Base-by-base conservation (phyloP, 1,140 invertebrate species). In the Drosophila pectinifera region DNA sequence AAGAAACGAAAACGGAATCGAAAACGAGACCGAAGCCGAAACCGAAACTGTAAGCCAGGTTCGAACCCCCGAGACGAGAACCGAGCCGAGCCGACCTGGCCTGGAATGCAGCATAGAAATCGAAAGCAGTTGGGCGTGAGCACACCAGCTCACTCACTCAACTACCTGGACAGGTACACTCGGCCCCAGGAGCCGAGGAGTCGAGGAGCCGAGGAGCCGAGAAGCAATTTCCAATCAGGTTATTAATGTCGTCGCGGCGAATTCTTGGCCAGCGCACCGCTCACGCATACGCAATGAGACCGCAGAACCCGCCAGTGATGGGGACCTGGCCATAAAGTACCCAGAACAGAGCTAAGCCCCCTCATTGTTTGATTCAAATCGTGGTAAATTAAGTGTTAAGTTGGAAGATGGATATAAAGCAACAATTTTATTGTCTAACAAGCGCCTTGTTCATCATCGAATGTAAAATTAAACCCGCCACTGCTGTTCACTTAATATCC, bases 41-140 rank as follows among this genome's bases (percentile, higher is more conserved):
- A n/a, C n/a, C n/a, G n/a, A n/a, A n/a, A n/a, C n/a, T n/a, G n/a
- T n/a, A 48, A 63, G 42, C 83, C 63, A 84, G 62, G 24, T 53
- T 56, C 53, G 46, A 43, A 10, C 69, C 48, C 70, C 45, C 61
- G 53, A 49, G 65, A n/a, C 69, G 70, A 85, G 74, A 79, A 80
- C 57, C 82, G 70, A 53, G 5, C 49, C 28, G 73, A 77, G 59
- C 63, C 34, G 46, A 57, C 73, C 64, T 55, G 61, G 54, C 62
- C 54, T 88, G 83, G 83, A 86, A 89, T 83, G 84, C 84, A 75
- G 75, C 79, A 89, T 89, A 79, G 79, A 89, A 88, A 83, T 78
- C 76, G 79, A 85, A 85, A 85, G 67, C 48, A 68, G 61, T 46
- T 73, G 57, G 56, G 61, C 58, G 61, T 69, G 26, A 43, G 28